Conservation (phyloP, 2,113 vertebrate genomes). For the Tragelaphus strepsiceros region DNA sequence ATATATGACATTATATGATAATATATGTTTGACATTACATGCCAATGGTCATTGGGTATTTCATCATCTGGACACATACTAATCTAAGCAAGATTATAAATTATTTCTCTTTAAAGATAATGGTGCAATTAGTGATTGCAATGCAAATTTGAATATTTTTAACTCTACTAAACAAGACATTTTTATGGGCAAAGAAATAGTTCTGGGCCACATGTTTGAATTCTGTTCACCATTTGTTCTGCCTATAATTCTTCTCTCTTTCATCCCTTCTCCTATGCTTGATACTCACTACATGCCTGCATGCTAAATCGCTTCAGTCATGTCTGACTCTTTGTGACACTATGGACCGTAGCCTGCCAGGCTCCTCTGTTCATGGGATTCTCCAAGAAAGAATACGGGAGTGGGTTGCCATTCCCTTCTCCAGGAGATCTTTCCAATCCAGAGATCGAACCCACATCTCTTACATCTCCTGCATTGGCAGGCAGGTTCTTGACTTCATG, state of each 20-base stretch:
- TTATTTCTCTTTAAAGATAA: neutral
- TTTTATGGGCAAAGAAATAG: neutral
- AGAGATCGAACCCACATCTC: neutral
- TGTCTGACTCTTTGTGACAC: neutral
- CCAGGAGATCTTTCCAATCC: neutral
- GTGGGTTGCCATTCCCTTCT: neutral
- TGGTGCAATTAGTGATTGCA: neutral
- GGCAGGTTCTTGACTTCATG: neutral
- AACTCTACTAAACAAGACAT: neutral
- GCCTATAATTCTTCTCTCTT: neutral
- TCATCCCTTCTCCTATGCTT: too few species aligned
- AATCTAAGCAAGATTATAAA: neutral
- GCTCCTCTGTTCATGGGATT: neutral
- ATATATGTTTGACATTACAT: neutral
- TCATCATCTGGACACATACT: neutral
- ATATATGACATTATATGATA: too few species aligned
- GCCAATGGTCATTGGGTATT: neutral
- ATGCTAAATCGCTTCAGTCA: neutral
- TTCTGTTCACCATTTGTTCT: neutral
- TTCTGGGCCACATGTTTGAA: neutral
- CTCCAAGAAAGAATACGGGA: neutral
- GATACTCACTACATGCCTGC: neutral
- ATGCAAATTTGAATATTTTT: neutral
- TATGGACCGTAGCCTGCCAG: fast-evolving
- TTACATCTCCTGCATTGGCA: neutral